These are phyloP conservation scores for Silurus lanzhouensis DNA, from an alignment of 2,797 vertebrate genomes.

Conservation along the genomic window DNA sequence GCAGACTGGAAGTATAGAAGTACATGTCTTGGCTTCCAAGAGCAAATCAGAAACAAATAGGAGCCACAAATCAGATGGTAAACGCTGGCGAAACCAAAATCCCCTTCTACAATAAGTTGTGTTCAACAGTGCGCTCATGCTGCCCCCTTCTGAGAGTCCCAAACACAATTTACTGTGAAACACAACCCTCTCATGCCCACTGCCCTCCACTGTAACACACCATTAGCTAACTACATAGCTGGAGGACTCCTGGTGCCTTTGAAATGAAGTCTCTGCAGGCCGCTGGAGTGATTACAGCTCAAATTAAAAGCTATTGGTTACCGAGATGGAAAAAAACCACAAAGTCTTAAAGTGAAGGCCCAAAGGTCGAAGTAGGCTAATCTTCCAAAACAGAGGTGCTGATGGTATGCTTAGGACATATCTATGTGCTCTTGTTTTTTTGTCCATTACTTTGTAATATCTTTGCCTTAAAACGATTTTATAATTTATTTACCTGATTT, in stretches of 20 bases:
- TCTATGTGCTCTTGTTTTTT: neutral
- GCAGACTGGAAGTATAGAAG: neutral
- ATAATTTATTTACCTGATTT: neutral
- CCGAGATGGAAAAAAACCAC: slow-evolving; percentile 19
- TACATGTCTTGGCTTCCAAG: neutral
- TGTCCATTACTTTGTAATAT: neutral
- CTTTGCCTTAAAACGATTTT: neutral
- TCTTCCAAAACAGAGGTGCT: slow-evolving; percentile 16
- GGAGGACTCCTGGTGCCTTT: slow-evolving; percentile 48
- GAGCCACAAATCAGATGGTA: neutral
- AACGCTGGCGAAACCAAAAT: slow-evolving; percentile 17
- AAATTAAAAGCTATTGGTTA: slow-evolving; percentile 36
- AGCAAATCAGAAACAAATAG: neutral
- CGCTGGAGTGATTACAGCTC: slow-evolving; percentile 50
- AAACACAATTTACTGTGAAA: slow-evolving; percentile 26
- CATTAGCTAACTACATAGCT: slow-evolving; percentile 41
- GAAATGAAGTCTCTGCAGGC: slow-evolving; percentile 52
- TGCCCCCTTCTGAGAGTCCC: slow-evolving; percentile 55
- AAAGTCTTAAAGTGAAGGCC: slow-evolving; percentile 28
- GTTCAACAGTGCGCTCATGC: slow-evolving; percentile 35
- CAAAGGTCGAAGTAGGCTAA: slow-evolving; percentile 21
- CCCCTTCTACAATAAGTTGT: neutral
- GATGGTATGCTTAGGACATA: slow-evolving; percentile 5
- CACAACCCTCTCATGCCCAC: slow-evolving; percentile 19
- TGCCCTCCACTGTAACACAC: slow-evolving; percentile 29